A percentile compares a stretch with the other conserved stretches of the same genome.
These are phyloP conservation scores for Tachycineta bicolor DNA, from an alignment of 2,113 vertebrate genomes.

Conservation along the genomic window DNA sequence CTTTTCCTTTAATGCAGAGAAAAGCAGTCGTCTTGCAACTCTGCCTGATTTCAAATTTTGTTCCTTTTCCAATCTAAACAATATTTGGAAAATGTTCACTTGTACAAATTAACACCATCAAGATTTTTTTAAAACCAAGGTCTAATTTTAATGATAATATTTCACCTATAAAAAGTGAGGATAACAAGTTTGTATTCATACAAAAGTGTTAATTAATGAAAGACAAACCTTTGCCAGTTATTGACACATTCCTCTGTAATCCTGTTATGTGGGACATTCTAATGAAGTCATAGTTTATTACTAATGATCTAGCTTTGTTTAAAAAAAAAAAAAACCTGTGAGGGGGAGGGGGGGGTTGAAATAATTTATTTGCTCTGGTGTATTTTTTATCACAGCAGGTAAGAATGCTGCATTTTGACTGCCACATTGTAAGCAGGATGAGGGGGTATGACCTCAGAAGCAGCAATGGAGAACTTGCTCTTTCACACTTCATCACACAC, in stretches of 20 bases:
- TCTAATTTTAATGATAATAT: constrained; percentile 79
- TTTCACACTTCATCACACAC: constrained; percentile 80
- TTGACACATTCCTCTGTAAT: constrained; percentile 78
- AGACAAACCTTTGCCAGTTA: constrained; percentile 83
- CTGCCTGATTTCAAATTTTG: not conserved
- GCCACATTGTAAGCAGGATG: constrained; percentile 65
- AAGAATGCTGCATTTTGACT: constrained; percentile 74
- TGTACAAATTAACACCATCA: constrained; percentile 74
- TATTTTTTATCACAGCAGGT: constrained; percentile 83
- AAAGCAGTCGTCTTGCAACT: not conserved
- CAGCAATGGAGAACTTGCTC: constrained; percentile 46
- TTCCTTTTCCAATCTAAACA: constrained; percentile 13
- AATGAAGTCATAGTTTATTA: constrained; percentile 77
- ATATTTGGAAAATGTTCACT: constrained; percentile 54
- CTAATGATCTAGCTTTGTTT: constrained; percentile 70
- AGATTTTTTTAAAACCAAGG: constrained; percentile 51
- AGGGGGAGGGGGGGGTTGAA: constrained; percentile 54
- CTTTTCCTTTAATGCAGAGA: not conserved
- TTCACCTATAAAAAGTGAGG: constrained; percentile 79
- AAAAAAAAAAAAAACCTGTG: constrained; percentile 55
- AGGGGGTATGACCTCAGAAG: constrained; percentile 56
- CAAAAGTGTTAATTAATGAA: constrained; percentile 93
- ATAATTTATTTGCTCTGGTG: constrained; percentile 86
- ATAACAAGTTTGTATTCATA: constrained; percentile 81
- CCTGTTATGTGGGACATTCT: constrained; percentile 81